Evolutionary conservation across 1,140 invertebrate species (phyloP).

Genomic region (Drosophila kikkawai): DNA sequence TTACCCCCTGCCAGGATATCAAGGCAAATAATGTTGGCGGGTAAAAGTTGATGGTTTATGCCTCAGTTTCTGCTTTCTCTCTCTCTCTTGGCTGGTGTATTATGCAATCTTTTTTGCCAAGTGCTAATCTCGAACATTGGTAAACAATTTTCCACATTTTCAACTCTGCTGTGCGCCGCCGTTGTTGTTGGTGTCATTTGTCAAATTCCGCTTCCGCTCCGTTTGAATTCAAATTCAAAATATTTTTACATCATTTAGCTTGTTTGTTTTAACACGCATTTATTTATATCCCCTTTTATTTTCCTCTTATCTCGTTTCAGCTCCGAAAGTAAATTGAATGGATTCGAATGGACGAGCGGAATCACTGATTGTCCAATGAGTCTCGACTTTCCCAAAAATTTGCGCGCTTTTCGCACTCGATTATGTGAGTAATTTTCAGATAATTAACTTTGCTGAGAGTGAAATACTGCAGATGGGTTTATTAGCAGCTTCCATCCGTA

Average conservation of each 20-base stretch:
- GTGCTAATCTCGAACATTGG: slow-evolving; percentile 69
- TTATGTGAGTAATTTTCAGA: slow-evolving; percentile 56
- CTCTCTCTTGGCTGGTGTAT: slow-evolving; percentile 15
- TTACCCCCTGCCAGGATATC: slow-evolving; percentile 19
- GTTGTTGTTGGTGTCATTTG: slow-evolving; percentile 55
- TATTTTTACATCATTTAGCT: slow-evolving; percentile 31
- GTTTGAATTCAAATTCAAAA: slow-evolving; percentile 18
- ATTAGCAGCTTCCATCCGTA: slow-evolving; percentile 8
- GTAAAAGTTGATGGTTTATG: slow-evolving; percentile 63
- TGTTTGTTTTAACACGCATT: slow-evolving; percentile 58
- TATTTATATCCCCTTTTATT: slow-evolving; percentile 15
- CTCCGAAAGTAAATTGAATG: slow-evolving; percentile 33
- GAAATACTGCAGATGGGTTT: slow-evolving; percentile 2
- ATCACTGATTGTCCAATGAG: slow-evolving; percentile 33
- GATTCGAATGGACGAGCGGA: slow-evolving; percentile 24
- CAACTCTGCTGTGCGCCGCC: not conserved
- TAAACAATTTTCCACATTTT: slow-evolving; percentile 52
- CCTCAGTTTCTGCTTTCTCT: slow-evolving; percentile 31
- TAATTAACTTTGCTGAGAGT: slow-evolving; percentile 30
- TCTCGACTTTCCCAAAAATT: slow-evolving; percentile 54
- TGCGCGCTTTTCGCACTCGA: slow-evolving; percentile 54
- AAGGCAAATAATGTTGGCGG: slow-evolving; percentile 65
- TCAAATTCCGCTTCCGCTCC: slow-evolving; percentile 59
- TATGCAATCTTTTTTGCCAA: slow-evolving; percentile 63
- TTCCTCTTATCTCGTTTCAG: slow-evolving; percentile 21